Evolutionary conservation across 2,797 vertebrate species (phyloP).

Genomic region (Liparis tanakae): DNA sequence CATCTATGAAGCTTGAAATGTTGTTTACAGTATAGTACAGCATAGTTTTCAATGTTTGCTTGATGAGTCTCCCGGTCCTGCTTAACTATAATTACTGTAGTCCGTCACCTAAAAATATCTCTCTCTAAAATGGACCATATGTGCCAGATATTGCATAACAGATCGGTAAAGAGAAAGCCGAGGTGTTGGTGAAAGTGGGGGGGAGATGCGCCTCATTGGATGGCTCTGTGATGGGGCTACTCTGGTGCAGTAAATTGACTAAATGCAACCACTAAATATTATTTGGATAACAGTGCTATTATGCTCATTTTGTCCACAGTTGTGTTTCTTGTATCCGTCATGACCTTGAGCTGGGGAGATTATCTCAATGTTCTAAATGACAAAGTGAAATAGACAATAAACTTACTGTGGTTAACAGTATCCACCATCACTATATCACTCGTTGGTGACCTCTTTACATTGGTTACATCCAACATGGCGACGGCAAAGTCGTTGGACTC

Average conservation of each 20-base stretch:
- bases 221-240: neutral
- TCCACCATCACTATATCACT: neutral
- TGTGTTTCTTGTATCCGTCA: constrained; percentile 46
- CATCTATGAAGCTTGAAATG: constrained; percentile 55
- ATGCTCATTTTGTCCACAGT: constrained; percentile 39
- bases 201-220: constrained; percentile 36
- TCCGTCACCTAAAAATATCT: constrained; percentile 81
- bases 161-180: constrained; percentile 45
- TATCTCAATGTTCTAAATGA: neutral
- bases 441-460: neutral
- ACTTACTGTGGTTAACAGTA: neutral
- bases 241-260: constrained; percentile 15
- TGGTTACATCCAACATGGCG: neutral
- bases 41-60: constrained; percentile 50
- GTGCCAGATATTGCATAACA: constrained; percentile 74
- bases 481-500: neutral
- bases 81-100: constrained; percentile 56
- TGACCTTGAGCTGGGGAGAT: constrained; percentile 42
- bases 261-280: constrained; percentile 16
- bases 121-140: constrained; percentile 79
- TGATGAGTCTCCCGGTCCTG: constrained; percentile 52
- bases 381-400: neutral
- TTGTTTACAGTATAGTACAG: constrained; percentile 22
- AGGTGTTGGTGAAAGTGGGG: constrained; percentile 41
- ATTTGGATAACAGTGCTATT: constrained; percentile 38